Conservation (phyloP, 2,113 vertebrate species). For the Dasyurus viverrinus region DNA sequence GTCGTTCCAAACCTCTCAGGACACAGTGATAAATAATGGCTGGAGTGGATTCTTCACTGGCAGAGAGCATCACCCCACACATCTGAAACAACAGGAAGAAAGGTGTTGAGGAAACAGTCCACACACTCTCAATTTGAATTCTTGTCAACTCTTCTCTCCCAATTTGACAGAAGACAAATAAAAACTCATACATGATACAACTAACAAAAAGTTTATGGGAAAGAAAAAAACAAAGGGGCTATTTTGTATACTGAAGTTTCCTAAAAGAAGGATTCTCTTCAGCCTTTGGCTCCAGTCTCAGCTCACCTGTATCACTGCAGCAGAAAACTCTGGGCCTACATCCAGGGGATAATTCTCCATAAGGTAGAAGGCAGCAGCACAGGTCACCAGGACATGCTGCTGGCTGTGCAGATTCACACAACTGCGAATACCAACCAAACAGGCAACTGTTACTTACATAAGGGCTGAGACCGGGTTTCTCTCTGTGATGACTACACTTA, state of each 20-base stretch:
- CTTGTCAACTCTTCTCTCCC: not conserved
- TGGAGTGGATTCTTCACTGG: slow-evolving; percentile 94
- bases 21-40: slow-evolving; percentile 96
- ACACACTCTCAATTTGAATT: not conserved
- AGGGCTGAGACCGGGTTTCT: not conserved
- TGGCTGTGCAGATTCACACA: slow-evolving; percentile 96
- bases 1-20: slow-evolving; percentile 94
- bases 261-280: not conserved
- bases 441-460: not conserved
- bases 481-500: not conserved
- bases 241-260: rapidly evolving
- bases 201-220: not conserved
- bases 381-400: slow-evolving; percentile 98
- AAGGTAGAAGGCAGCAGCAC: slow-evolving; percentile 97
- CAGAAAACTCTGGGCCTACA: slow-evolving; percentile 96
- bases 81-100: slow-evolving; percentile 82
- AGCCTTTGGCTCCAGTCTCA: rapidly evolving
- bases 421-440: slow-evolving; percentile 82
- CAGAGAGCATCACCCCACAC: slow-evolving; percentile 96
- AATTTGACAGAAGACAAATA: not conserved
- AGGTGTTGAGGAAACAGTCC: no score
- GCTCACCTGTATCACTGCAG: slow-evolving; percentile 94
- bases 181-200: not conserved
- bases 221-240: not conserved
- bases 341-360: slow-evolving; percentile 98